Conservation (phyloP, 92 coral and sea anemone species). For the Diadumene lineata region DNA sequence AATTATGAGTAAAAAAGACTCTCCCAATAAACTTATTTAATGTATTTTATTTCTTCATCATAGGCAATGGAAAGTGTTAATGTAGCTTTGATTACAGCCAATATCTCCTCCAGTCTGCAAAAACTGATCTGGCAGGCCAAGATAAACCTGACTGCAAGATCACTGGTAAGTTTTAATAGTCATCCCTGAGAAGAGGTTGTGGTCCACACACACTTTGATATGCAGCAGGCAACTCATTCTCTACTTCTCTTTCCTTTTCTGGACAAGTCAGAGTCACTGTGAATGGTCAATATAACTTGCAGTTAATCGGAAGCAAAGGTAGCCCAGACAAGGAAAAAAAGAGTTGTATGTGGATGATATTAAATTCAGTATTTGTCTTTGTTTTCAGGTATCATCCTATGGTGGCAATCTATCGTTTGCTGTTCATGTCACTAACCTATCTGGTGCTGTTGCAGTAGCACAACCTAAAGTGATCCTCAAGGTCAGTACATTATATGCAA, state of each 20-base stretch:
- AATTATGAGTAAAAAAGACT: neutral
- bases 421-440: slow-evolving; percentile 53
- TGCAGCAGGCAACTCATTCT: too few species aligned
- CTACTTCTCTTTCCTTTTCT: too few species aligned
- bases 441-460: slow-evolving; percentile 43
- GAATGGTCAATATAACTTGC: too few species aligned
- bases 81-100: slow-evolving; percentile 62
- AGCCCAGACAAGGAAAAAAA: too few species aligned
- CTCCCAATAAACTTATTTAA: neutral
- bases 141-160: slow-evolving; percentile 58
- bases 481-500: too few species aligned
- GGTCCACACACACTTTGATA: too few species aligned
- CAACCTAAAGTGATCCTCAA: slow-evolving; percentile 61
- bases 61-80: slow-evolving; percentile 29
- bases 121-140: slow-evolving; percentile 76
- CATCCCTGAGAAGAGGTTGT: too few species aligned
- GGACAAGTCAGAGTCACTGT: too few species aligned
- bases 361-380: neutral
- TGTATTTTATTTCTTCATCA: neutral
- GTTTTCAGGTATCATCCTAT: slow-evolving; percentile 78
- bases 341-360: neutral
- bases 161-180: slow-evolving; percentile 74
- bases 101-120: slow-evolving; percentile 61
- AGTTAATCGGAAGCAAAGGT: too few species aligned
- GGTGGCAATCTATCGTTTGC: slow-evolving; percentile 83